Conservation (phyloP, 64 coral and sea anemone genomes). For the Hydrozoanthus tunicans region DNA sequence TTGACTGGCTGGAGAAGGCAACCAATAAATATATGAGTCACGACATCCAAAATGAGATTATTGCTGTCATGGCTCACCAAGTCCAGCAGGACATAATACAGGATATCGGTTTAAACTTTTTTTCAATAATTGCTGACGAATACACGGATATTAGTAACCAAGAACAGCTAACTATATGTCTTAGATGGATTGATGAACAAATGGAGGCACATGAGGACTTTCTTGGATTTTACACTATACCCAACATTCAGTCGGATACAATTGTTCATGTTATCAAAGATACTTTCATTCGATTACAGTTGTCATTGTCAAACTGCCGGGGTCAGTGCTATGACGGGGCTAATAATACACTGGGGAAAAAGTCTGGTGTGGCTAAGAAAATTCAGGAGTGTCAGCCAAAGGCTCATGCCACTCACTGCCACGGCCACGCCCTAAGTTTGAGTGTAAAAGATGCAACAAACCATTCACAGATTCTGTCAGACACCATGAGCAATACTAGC, state of each 20-base stretch:
- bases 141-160: constrained; percentile 71
- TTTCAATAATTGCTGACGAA: constrained; percentile 53
- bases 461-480: constrained; percentile 19
- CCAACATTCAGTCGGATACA: too few species aligned
- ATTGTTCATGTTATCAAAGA: too few species aligned
- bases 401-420: constrained; percentile 21
- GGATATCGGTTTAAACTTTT: constrained; percentile 32
- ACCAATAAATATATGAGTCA: constrained; percentile 21
- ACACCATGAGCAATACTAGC: constrained; percentile 39
- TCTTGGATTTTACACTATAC: constrained; percentile 51
- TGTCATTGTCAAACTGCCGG: constrained; percentile 54
- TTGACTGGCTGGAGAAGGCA: constrained; percentile 20
- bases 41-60: constrained; percentile 56
- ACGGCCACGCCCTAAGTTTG: constrained; percentile 21
- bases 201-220: constrained; percentile 75
- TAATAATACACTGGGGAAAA: constrained; percentile 64
- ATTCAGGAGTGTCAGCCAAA: constrained; percentile 32
- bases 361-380: constrained; percentile 38
- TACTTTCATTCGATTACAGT: neutral
- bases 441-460: constrained; percentile 43
- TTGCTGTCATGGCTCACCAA: constrained; percentile 37
- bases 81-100: constrained; percentile 1
- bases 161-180: constrained; percentile 48
- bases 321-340: constrained; percentile 74
- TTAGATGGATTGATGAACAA: constrained; percentile 69